phyloP scores from a whole-genome alignment of 2,113 vertebrate genomes.

The Gnathonemus longibarbis region DNA sequence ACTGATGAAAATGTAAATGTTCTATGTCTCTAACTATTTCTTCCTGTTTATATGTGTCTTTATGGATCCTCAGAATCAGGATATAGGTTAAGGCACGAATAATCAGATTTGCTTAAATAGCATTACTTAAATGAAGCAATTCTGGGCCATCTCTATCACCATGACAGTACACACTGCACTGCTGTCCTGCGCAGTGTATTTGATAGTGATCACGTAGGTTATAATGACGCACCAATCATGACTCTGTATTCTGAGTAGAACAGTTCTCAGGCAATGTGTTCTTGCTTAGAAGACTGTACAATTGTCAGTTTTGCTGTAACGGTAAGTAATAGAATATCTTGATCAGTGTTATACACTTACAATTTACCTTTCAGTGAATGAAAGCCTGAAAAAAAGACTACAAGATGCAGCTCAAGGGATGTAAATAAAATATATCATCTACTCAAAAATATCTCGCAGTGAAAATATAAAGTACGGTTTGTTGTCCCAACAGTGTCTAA shows the following conservation, averaged over 20 bases:
- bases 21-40: constrained; percentile 33
- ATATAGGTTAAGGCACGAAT: neutral
- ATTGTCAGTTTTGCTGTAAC: neutral
- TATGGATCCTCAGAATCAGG: neutral
- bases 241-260: neutral
- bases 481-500: neutral
- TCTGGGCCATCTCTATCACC: neutral
- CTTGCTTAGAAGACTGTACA: neutral
- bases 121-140: neutral
- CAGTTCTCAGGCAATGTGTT: neutral
- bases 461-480: neutral
- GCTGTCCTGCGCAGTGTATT: neutral
- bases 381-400: neutral
- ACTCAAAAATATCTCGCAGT: neutral
- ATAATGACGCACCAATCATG: neutral
- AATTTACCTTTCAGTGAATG: neutral
- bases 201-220: neutral
- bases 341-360: neutral
- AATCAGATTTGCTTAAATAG: neutral
- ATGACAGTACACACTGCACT: neutral
- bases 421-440: neutral
- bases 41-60: neutral
- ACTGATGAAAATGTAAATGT: constrained; percentile 62
- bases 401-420: neutral
- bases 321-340: neutral